Evolutionary conservation across 2,888 invertebrate species (phyloP), one percentile per base, ranked within the genome.

Genomic region (Caenorhabditis afra): DNA sequence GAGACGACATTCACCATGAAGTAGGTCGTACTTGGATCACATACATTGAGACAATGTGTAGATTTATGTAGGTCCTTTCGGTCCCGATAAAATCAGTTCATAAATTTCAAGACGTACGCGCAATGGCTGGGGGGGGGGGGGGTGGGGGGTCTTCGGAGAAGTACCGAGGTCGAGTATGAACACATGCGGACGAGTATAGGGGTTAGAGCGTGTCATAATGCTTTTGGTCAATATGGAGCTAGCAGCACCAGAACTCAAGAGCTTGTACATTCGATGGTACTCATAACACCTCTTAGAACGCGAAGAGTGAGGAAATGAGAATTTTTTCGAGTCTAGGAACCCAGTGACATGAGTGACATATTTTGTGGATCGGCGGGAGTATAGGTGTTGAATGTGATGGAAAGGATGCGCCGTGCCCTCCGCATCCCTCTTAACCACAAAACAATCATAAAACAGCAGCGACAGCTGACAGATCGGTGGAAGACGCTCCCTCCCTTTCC

Each of bases 361-460:
- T 53, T 35, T 53, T 53, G 35, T 53, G 29, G 29, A 29, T 29
- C 29, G 29, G 29, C 29, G 29, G 29, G 29, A 29, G 4, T 3
- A 29, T 5, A 29, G 29, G 29, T 29, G 29, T 29, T 29, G 29
- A 7, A 29, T 29, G 29, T 29, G 29, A 29, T 29, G 29, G 29
- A 29, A n/a, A 29, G 29, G 29, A 29, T 29, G 29, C 29, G 29
- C 29, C 29, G 41, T 41, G 41, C 41, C 41, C 11, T 41, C 41
- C 2, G 3, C 11, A 11, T 11, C 11, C 41, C 41, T 11, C 12
- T 14, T 8, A 41, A 73, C 64, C 57, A 64, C 73, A 64, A 64
- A 73, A 58, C 73, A 64, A 62, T 73, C 55, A 71, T 71, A 64
- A 71, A 71, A 71, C 71, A 47, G 57, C 71, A 71, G n/a, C n/a